Evolutionary conservation across 2,888 invertebrate species (phyloP), one percentile per base, ranked within the genome.

Genomic region (Ormia ochracea): DNA sequence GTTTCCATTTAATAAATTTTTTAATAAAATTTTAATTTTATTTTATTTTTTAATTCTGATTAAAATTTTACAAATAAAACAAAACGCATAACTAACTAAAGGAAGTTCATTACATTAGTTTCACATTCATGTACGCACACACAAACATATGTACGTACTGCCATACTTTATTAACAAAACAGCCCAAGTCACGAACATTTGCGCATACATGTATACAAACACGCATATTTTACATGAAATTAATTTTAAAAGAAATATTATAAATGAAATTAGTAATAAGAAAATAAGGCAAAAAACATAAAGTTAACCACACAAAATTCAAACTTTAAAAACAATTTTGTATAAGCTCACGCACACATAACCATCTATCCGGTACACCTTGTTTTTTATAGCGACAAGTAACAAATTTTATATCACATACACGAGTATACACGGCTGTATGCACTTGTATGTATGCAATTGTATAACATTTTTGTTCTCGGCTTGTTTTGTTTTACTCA

Each of bases 111-210:
- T 6, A 14, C n/a, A n/a, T 50, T 50, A 1, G 9, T 14, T 6
- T 21, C 6, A 12, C 9, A 50, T 14, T 26, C 14, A 26, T 3
- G 26, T 10, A 1, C 43, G 19, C 21, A 21, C 7, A 14, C 26
- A 28, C 1, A 14, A 7, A 31, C 6, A 33, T 17, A 38, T 12
- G 48, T 9, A 63, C 0, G 10, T 14, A 6, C 3, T 9, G 9
- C 4, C n/a, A 36, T 5, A 48, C 6, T 17, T 23, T 1, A 43
- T 28, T 26, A 52, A 21, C 45, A 43, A 41, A 38, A 41, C 38
- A 45, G 21, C 59, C n/a, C 50, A 38, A 59, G 58, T 50, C 70
- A 70, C 59, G 59, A 28, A 36, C 28, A 19, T 50, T 70, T 28
- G 6, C 14, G 10, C n/a, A 33, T n/a, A n/a, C n/a, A n/a, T n/a